Percentiles rank a stretch among this genome's conserved stretches.
phyloP scores from a whole-genome alignment of 2,113 vertebrate species.

The Penelope pileata region DNA sequence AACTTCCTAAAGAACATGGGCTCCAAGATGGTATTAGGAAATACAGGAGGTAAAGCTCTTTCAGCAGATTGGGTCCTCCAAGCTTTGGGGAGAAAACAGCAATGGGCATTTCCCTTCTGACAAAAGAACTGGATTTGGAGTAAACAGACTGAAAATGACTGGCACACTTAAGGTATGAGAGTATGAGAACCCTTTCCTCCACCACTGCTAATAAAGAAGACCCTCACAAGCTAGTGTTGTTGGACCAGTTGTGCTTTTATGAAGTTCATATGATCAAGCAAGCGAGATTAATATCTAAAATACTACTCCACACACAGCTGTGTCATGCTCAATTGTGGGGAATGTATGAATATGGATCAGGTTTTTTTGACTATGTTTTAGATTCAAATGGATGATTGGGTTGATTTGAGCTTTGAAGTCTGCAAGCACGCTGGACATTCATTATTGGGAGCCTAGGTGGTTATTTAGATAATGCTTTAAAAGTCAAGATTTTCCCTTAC shows the following conservation, averaged over 20 bases:
- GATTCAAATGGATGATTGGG: neutral
- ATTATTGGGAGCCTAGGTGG: neutral
- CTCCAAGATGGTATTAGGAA: neutral
- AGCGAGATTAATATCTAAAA: neutral
- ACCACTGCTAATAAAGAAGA: neutral
- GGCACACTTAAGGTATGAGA: neutral
- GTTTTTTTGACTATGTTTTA: neutral
- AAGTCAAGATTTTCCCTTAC: neutral
- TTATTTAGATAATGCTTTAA: neutral
- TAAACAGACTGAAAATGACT: neutral
- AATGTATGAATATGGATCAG: neutral
- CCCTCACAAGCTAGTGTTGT: neutral
- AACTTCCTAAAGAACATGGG: neutral
- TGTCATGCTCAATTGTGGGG: neutral
- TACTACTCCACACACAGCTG: accelerated
- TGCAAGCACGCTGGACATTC: neutral
- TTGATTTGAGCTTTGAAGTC: neutral
- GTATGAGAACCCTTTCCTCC: neutral
- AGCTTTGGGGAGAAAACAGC: neutral
- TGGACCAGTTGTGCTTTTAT: neutral
- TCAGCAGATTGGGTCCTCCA: neutral
- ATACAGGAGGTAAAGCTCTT: neutral
- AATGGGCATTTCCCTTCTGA: neutral
- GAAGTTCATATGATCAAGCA: neutral
- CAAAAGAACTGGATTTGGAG: neutral